Base-by-base conservation (phyloP, 2,888 invertebrate genomes). In the Diploptera punctata region DNA sequence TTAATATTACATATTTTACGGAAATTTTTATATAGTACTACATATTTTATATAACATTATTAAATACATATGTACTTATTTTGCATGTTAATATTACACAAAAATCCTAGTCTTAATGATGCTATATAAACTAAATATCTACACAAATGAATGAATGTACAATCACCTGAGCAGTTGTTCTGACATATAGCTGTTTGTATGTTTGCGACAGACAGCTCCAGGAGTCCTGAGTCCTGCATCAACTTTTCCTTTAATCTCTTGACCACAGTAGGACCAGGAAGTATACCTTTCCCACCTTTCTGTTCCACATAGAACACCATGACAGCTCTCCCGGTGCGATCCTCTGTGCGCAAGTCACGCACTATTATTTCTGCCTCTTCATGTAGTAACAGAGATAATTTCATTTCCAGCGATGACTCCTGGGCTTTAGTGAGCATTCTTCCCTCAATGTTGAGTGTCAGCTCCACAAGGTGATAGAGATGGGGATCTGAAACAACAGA, bases 151-250 rank as follows among this genome's bases (percentile, higher is more conserved):
- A n/a, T n/a, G n/a, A n/a, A n/a, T n/a, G n/a, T n/a, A n/a, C n/a
- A 33, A 33, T 7, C 79, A 60, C 92, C 93, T 47, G 97, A 97
- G 84, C 98, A 98, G 82, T 93, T 88, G 84, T 96, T 96, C 79
- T 97, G 96, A 81, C 98, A 98, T 71, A 96, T 89, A 43, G 90
- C 87, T 1, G 97, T 94, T 79, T 95, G 93, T 70, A 97, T 87
- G 76, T 89, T 89, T 24, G 90, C 88, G 43, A 94, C 91, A n/a
- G 91, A 89, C 76, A 91, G 86, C 80, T 90, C 90, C 52, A 94
- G 82, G 16, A 93, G 86, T 18, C 90, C 88, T 3, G 90, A 89
- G 80, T 93, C 92, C 72, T 90, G 87, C 75, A 87, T 85, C 18
- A 94, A 82, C 80, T 92, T 92, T 76, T 89, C 86, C 76, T 90